A percentile compares a stretch with the other conserved stretches of the same genome.
Conservation (phyloP, 2,797 vertebrate genomes). For the Tragopan temminckii region DNA sequence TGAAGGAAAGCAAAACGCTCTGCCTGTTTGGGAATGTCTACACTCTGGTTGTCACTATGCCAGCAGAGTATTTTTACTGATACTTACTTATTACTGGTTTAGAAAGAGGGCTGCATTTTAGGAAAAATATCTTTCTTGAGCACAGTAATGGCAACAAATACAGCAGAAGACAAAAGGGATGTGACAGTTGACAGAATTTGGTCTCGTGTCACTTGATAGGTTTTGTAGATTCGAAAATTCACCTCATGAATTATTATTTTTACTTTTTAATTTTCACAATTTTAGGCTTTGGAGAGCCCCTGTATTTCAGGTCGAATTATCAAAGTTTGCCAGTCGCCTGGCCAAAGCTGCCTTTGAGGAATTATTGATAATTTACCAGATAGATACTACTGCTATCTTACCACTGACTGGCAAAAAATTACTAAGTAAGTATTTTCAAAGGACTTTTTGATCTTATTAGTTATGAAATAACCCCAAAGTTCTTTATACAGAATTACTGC, state of each 20-base stretch:
- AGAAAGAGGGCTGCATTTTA: not conserved
- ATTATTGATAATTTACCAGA: not conserved
- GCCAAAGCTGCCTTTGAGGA: not conserved
- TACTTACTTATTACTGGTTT: not conserved
- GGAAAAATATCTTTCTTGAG: not conserved
- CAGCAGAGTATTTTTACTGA: not conserved
- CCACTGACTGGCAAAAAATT: not conserved
- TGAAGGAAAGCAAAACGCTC: not conserved
- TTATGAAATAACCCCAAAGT: not conserved
- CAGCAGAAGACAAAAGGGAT: not conserved
- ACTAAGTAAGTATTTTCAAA: not conserved
- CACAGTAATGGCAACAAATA: not conserved
- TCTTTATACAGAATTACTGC: not conserved
- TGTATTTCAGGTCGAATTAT: not conserved
- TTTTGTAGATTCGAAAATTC: not conserved
- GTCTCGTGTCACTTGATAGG: not conserved
- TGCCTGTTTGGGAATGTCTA: not conserved
- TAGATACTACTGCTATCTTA: not conserved
- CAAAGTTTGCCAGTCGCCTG: not conserved
- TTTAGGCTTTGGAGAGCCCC: not conserved
- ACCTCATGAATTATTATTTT: not conserved
- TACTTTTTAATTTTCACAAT: not conserved
- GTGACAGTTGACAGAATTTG: not conserved
- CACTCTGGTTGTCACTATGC: not conserved
- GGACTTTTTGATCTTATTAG: not conserved